phyloP scores from a whole-genome alignment of 92 coral and sea anemone genomes.

The Plumapathes pennacea region DNA sequence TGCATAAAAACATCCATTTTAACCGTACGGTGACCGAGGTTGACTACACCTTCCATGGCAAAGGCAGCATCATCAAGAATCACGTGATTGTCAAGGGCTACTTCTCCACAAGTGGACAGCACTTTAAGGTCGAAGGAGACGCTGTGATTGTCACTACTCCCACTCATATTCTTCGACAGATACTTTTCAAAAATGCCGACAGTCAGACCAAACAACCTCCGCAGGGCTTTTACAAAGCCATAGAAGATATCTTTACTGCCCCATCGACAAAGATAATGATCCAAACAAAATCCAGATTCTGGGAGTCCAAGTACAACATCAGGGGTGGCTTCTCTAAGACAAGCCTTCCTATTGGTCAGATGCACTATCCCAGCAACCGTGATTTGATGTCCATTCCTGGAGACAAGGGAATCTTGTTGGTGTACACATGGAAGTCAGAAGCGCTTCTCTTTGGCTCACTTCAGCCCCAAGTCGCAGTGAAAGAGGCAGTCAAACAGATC shows the following conservation, averaged over 20 bases:
- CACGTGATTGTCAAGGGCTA: neutral
- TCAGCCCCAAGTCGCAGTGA: neutral
- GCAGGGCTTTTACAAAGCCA: constrained; percentile 1
- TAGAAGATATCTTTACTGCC: constrained; percentile 18
- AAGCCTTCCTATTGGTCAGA: constrained; percentile 29
- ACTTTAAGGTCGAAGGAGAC: neutral
- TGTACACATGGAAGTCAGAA: too few species aligned
- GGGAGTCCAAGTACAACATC: constrained; percentile 5
- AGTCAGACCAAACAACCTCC: neutral
- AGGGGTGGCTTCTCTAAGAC: constrained; percentile 30
- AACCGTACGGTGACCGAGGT: constrained; percentile 7
- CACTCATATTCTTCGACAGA: constrained; percentile 18
- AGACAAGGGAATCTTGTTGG: constrained; percentile 11
- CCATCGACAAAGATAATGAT: constrained; percentile 5
- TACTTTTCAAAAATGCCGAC: constrained; percentile 1
- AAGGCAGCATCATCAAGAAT: neutral
- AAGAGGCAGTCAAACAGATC: constrained; percentile 6
- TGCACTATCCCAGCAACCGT: constrained; percentile 6
- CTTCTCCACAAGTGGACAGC: neutral
- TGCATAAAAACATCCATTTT: neutral
- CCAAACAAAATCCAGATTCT: too few species aligned
- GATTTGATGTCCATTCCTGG: neutral
- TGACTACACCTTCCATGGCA: neutral
- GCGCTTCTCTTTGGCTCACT: constrained; percentile 11
- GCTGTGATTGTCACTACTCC: constrained; percentile 25